Evolutionary conservation across 2,888 invertebrate genomes (phyloP), one percentile per base, ranked within the genome.

Genomic region (Nemotelus nigrinus): DNA sequence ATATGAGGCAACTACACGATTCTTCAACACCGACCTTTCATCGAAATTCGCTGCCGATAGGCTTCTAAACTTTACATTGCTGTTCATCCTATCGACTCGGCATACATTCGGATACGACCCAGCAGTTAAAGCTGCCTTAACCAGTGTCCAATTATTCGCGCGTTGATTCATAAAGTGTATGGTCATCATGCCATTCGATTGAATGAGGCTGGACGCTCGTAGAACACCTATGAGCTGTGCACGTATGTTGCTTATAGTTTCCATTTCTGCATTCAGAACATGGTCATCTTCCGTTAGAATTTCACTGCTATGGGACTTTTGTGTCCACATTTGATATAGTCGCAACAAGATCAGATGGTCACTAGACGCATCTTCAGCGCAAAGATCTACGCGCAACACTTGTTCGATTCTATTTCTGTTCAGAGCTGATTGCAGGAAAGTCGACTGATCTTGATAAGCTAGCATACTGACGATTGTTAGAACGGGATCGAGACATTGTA

Each of bases 401-500:
- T 90, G 86, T 68, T 88, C 83, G 41, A 92, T 91, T 0, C 90
- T 90, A 41, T n/a, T 7, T 7, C 7, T 4, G 7, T 47, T 8
- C 3, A 5, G 7, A 39, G 50, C 25, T n/a, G 44, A 80, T 0
- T 93, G 86, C 1, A 95, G 94, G 74, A 96, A 88, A 80, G 92
- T 88, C 84, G 94, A 93, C 0, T 93, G 93, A 84, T 94, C 93
- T 82, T 92, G 87, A 64, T 88, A 88, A 0, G 95, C 92, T 81
- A 98, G 88, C 80, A 93, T 91, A 84, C 96, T 94, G 1, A 96
- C 95, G 72, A 98, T 93, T 2, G 97, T 97, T 78, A 98, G 87
- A 47, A 98, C 90, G 1, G 98, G 98, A 87, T 97, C 96, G 48
- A 98, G 88, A 86, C 98, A 98, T 86, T 95, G 96, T 82, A 98